Percentiles rank a stretch among this genome's conserved stretches.
Conservation (phyloP, 2,888 invertebrate genomes). For the Idaea aversata region DNA sequence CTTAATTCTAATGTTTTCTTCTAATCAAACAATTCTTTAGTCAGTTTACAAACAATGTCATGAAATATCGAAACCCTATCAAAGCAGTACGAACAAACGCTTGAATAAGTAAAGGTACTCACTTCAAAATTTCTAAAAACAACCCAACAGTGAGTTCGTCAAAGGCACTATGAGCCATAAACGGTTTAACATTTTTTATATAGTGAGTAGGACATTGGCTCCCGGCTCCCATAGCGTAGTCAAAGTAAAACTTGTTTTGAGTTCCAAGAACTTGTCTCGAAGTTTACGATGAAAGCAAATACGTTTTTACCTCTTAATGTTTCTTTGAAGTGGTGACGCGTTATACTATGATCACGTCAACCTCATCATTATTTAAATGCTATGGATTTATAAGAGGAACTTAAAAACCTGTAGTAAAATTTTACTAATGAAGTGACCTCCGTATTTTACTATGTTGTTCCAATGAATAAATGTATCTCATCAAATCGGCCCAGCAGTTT, state of each 20-base stretch:
- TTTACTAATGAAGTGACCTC: too few relatives aligned
- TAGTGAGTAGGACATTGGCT: slow-evolving; percentile 27
- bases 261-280: slow-evolving; percentile 22
- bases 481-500: too few relatives aligned
- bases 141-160: slow-evolving; percentile 9
- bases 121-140: slow-evolving; percentile 5
- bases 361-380: background rate
- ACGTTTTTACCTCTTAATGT: background rate
- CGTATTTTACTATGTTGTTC: too few relatives aligned
- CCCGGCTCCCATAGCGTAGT: slow-evolving; percentile 11
- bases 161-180: slow-evolving; percentile 19
- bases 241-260: slow-evolving; percentile 29
- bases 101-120: slow-evolving; percentile 5
- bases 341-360: background rate
- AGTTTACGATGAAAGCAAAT: background rate
- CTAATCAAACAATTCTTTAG: too few relatives aligned
- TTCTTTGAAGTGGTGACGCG: background rate
- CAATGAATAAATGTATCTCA: too few relatives aligned
- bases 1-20: too few relatives aligned
- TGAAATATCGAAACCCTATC: too few relatives aligned
- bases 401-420: background rate
- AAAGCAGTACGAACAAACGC: background rate
- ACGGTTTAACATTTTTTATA: slow-evolving; percentile 27
- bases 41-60: too few relatives aligned
- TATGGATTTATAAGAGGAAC: background rate